Evolutionary conservation across 2,113 vertebrate genomes (phyloP), one percentile per base, ranked within the genome.

Genomic region (Indri indri): DNA sequence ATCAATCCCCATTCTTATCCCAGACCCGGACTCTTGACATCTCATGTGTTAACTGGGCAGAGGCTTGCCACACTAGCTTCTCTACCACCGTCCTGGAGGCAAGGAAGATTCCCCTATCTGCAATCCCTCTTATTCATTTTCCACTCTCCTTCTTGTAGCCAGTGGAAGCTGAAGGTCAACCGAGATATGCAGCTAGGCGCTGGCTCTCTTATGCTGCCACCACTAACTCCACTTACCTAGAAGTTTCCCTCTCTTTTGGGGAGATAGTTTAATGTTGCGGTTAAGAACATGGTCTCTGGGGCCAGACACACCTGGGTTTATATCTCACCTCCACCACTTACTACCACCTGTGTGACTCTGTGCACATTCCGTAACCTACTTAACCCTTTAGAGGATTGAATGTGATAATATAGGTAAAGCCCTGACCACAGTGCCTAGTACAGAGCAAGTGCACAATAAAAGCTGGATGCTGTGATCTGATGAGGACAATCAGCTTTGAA

Each of bases 401-500:
- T 66, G 27, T 80, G 27, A 82, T 54, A 42, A 71, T 9, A 5
- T 54, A 90, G 10, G 14, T 68, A 40, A 87, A 83, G 42, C 80
- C 73, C n/a, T 83, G 20, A 42, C 27, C 34, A 93, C 54, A 93
- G 52, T 47, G 40, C 32, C 57, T 34, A 37, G 34, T 45, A 81
- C 40, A 89, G 6, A 88, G 65, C 68, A 82, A 86, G 77, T 70
- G 37, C 34, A 89, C 11, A 70, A n/a, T 61, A 70, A 89, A 84
- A 47, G 71, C 25, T 73, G 27, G 5, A 40, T 34, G 23, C 5
- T 92, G 52, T 70, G 20, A 74, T 59, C 8, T 61, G 57, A 68
- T n/a, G 32, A 92, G 37, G 32, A 34, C 8, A n/a, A 73, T 87
- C 57, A 88, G 91, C 68, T 88, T n/a, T 80, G 88, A 95, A 90